phyloP scores from a whole-genome alignment of 2,113 vertebrate species.

The Mesembrinibis cayennensis region DNA sequence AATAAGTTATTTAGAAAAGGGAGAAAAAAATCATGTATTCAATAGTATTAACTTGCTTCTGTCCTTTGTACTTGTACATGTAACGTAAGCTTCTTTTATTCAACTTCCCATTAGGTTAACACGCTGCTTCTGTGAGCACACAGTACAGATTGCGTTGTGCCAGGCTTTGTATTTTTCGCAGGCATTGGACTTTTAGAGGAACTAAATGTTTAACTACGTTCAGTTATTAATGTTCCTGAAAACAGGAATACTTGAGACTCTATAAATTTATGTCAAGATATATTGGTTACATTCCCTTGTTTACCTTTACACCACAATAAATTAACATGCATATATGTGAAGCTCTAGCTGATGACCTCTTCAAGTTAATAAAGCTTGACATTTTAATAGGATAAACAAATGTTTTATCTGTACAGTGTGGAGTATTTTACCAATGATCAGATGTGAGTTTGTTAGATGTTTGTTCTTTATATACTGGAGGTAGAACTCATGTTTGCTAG shows the following conservation, averaged over 20 bases:
- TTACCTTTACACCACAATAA: constrained; percentile 19
- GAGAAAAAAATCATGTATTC: neutral
- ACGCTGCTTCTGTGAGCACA: neutral
- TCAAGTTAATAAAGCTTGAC: constrained; percentile 60
- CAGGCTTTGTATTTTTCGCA: neutral
- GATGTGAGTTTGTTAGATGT: constrained; percentile 29
- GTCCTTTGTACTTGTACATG: neutral
- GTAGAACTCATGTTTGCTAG: constrained; percentile 12
- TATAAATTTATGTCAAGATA: neutral
- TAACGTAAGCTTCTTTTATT: neutral
- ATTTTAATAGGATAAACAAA: constrained; percentile 65
- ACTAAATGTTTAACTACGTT: neutral
- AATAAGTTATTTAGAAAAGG: neutral
- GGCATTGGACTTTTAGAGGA: neutral
- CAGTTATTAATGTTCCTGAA: neutral
- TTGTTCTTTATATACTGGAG: constrained; percentile 33
- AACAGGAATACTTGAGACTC: neutral
- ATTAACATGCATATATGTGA: neutral
- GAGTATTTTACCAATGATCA: constrained; percentile 30
- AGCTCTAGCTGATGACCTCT: constrained; percentile 17
- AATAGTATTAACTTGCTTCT: neutral
- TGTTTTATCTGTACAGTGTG: constrained; percentile 50
- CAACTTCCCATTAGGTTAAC: neutral
- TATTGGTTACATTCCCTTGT: neutral
- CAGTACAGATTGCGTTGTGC: neutral